These are phyloP conservation scores for rat (Rattus norvegicus) DNA, from an alignment of 2,113 vertebrate species.

Conservation along the genomic window GRCr8 NC_086023.1:127391501-127392000, in stretches of 20 bases:
- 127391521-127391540: neutral
- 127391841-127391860: neutral
- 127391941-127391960: constrained; percentile 92
- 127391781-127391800: neutral
- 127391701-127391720: neutral
- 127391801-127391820: neutral
- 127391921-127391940: constrained; percentile 94
- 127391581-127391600: neutral
- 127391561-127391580: neutral
- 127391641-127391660: neutral
- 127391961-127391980: constrained; percentile 94
- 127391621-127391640: neutral
- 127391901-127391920: constrained; percentile 88
- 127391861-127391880: neutral
- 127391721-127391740: constrained; percentile 16
- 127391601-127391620: neutral
- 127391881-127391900: neutral
- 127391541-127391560: neutral
- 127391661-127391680: neutral
- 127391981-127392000: constrained; percentile 91
- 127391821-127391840: constrained; percentile 20
- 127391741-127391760: neutral
- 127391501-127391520: neutral
- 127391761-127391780: neutral
- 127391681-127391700: neutral